These are phyloP conservation scores for Lycodopsis pacificus DNA, from an alignment of 2,797 vertebrate genomes.

Conservation along the genomic window DNA sequence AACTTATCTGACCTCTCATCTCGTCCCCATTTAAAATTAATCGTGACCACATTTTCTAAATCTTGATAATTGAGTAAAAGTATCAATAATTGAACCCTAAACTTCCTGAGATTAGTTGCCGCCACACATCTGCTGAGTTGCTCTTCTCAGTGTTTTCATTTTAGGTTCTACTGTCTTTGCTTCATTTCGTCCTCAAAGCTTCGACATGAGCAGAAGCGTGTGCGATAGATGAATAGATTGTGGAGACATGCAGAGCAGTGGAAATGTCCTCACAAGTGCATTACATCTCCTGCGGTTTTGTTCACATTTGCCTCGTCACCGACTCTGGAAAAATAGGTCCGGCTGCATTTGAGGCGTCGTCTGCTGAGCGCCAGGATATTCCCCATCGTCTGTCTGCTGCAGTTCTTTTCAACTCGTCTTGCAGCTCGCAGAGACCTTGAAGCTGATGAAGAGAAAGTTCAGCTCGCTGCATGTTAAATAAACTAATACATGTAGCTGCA, in stretches of 20 bases:
- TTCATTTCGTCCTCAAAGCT: background rate
- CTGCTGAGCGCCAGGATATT: slow-evolving; percentile 47
- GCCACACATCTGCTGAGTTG: too few relatives aligned
- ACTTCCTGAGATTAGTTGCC: too few relatives aligned
- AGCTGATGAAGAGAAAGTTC: slow-evolving; percentile 30
- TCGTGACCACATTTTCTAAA: too few relatives aligned
- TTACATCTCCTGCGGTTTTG: slow-evolving; percentile 48
- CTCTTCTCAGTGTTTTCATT: background rate
- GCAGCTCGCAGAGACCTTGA: slow-evolving; percentile 36
- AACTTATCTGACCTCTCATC: too few relatives aligned
- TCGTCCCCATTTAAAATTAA: too few relatives aligned
- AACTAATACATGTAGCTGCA: slow-evolving; percentile 7
- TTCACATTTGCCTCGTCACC: slow-evolving; percentile 36
- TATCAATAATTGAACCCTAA: too few relatives aligned
- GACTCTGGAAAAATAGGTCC: slow-evolving; percentile 49
- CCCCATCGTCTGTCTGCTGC: slow-evolving; percentile 47
- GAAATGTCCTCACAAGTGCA: slow-evolving; percentile 30
- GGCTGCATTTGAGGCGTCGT: slow-evolving; percentile 29
- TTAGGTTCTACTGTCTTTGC: background rate
- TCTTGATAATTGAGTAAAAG: too few relatives aligned
- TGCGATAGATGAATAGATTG: background rate
- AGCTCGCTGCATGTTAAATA: background rate
- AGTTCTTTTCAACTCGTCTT: slow-evolving; percentile 31
- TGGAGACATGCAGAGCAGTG: slow-evolving; percentile 1
- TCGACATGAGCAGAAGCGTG: too few relatives aligned